Base-by-base conservation (phyloP, 2,888 invertebrate species). In the Melipona beecheii region DNA sequence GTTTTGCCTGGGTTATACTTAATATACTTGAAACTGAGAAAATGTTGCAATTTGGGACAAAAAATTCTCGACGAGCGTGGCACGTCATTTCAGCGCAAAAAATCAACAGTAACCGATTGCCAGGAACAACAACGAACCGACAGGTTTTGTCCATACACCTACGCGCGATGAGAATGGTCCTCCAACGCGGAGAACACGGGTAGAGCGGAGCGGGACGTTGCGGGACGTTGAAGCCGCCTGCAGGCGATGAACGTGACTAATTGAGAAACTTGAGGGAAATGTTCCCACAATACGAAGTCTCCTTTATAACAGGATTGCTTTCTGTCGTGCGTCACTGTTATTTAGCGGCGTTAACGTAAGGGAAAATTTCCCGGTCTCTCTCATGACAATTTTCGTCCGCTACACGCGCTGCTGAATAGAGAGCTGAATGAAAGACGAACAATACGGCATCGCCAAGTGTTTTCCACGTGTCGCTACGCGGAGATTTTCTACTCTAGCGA, bases 191-290 rank as follows among this genome's bases (percentile, higher is more conserved):
- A 36, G 36, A 65, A 36, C 15, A n/a, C 64, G 36, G 36, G 36
- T 64, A 5, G 36, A 64, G 36, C 36, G 4, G 36, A 36, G 9
- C 36, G 21, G 21, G 13, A 11, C 21, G 21, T 15, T 36, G n/a
- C 15, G 64, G 24, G 24, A 24, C 36, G 36, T 36, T 65, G n/a
- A 36, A n/a, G 64, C 64, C n/a, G 64, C 15, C 64, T 36, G 36
- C 60, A 15, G 54, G 49, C 68, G 72, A 83, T 69, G 82, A 70
- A 82, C 76, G 64, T 73, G 68, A 72, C 72, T 74, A 81, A 83
- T 81, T 81, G 69, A 56, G 73, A 73, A 73, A 73, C 64, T 81
- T 58, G 58, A 74, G 82, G 54, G 62, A 54, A 64, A 73, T 52
- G 76, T 69, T 54, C 54, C 43, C 69, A 68, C 76, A 52, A 75